Base-by-base conservation (phyloP, 2,797 vertebrate species). In the Falco concolor region DNA sequence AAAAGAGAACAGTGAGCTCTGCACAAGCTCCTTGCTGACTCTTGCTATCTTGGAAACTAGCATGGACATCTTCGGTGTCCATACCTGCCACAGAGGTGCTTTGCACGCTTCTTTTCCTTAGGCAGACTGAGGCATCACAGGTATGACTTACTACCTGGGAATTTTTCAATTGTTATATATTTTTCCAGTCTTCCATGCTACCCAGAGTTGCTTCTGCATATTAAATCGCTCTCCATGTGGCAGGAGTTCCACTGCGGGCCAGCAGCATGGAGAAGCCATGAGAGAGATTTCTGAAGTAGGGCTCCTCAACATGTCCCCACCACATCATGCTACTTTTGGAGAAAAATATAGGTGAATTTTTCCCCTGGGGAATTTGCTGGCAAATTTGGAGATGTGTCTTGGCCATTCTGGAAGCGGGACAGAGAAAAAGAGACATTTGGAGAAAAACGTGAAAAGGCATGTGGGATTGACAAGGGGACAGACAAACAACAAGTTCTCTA, bases 21-120 rank as follows among this genome's bases (percentile, higher is more conserved):
- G 20, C 13, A 59, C 53, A 25, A 52, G 20, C 30, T 89, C n/a
- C 44, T 91, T 84, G 11, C 12, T 82, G 50, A 59, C 24, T 32
- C 52, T 36, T 78, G 34, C 45, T 6, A 3, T 25, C 1, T 2
- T 88, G 68, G 89, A 80, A 89, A 13, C 20, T 40, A 19, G 38
- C 9, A 5, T 30, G 38, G 38, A 54, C 1, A 0, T 52, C 24
- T 88, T 69, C 3, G 1, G 20, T 28, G 16, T 19, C 36, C 4
- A 1, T 56, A 53, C 22, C 9, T 68, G 49, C 59, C 60, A 36
- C 22, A 56, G 32, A 65, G 30, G 22, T 68, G 30, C 49, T 90
- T 56, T 56, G 50, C 3, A 0, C 42, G 8, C 34, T 67, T 67
- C 52, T 64, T 23, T 22, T 84, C 30, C 47, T 80, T 38, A 42